phyloP scores from a whole-genome alignment of 2,888 invertebrate genomes.

The Linnaemya vulpina region DNA sequence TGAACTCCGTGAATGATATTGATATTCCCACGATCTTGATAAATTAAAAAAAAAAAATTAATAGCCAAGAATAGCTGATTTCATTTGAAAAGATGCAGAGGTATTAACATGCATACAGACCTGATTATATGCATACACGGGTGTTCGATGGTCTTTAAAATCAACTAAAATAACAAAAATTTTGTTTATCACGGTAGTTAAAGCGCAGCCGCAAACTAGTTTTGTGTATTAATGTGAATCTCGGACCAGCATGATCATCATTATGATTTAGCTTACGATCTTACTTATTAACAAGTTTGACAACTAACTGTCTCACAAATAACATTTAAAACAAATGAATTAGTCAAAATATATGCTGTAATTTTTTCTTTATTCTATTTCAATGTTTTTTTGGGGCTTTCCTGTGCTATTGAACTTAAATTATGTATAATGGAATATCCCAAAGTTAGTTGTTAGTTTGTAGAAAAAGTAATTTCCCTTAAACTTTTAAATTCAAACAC shows the following conservation, averaged over 20 bases:
- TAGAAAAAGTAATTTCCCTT: not conserved
- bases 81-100: not conserved
- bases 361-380: not conserved
- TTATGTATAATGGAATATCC: slow-evolving; percentile 9
- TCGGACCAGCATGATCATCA: not conserved
- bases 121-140: not conserved
- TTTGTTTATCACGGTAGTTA: not conserved
- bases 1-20: slow-evolving; percentile 61
- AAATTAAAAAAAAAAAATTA: not conserved
- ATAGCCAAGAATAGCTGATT: not conserved
- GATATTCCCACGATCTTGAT: slow-evolving; percentile 53
- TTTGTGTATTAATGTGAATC: not conserved
- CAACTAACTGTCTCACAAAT: not conserved
- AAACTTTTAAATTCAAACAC: not conserved
- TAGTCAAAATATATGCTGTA: not conserved
- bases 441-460: slow-evolving; percentile 1
- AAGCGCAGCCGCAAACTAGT: not conserved
- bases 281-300: slow-evolving; percentile 1
- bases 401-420: slow-evolving; percentile 31
- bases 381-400: slow-evolving; percentile 22
- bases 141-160: not conserved
- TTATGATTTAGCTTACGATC: not conserved
- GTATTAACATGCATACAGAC: not conserved
- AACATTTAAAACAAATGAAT: not conserved
- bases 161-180: not conserved